Conservation (phyloP, 2,113 vertebrate species). For the Phalacrocorax pelagicus region DNA sequence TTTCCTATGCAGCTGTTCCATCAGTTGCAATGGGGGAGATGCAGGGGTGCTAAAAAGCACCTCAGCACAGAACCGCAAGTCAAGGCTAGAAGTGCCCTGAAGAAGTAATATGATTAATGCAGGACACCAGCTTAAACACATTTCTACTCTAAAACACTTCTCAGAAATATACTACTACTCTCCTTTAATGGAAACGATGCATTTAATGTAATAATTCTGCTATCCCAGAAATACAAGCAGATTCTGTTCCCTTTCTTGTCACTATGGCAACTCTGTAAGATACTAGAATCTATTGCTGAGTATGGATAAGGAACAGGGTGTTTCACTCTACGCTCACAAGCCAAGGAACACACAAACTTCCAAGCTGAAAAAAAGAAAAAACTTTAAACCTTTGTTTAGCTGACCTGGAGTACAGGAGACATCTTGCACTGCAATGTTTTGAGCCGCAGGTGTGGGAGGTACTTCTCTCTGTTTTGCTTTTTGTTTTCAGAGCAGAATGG, state of each 20-base stretch:
- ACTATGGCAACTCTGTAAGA: slow-evolving; percentile 53
- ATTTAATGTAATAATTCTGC: slow-evolving; percentile 47
- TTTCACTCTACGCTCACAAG: background rate
- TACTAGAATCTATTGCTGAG: background rate
- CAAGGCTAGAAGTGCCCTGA: background rate
- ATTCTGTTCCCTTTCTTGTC: slow-evolving; percentile 48
- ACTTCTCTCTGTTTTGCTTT: background rate
- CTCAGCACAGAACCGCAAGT: background rate
- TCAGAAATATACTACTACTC: background rate
- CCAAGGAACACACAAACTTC: background rate
- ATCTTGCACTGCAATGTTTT: background rate
- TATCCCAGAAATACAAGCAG: slow-evolving; percentile 51
- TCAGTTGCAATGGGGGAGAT: background rate
- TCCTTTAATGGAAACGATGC: background rate
- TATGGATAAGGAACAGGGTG: background rate
- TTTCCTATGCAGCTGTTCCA: background rate
- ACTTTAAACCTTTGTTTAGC: background rate
- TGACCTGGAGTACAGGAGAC: background rate
- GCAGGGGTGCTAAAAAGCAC: background rate
- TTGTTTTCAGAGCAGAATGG: background rate
- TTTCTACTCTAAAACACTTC: background rate
- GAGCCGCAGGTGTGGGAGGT: background rate
- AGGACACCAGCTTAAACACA: background rate
- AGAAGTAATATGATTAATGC: background rate
- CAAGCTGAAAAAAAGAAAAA: background rate